Evolutionary conservation across 2,797 vertebrate genomes (phyloP).

Genomic region (Hippopotamyrus pictus): DNA sequence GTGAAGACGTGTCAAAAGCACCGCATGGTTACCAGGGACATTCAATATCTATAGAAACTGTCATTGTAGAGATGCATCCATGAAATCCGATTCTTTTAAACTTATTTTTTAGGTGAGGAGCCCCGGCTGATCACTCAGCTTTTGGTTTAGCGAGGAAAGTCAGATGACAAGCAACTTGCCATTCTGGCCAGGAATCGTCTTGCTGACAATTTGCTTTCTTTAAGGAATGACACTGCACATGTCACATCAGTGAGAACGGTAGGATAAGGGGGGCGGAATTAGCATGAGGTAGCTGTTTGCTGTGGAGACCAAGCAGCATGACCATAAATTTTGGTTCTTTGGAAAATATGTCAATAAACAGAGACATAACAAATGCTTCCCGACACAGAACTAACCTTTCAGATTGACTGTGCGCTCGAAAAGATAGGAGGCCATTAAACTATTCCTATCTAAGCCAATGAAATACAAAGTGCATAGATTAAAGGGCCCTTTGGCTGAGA

Average conservation of each 20-base stretch:
- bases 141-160: neutral
- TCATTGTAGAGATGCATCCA: neutral
- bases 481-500: neutral
- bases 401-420: neutral
- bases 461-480: neutral
- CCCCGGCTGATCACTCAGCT: neutral
- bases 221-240: neutral
- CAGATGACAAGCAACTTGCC: neutral
- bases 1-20: neutral
- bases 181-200: neutral
- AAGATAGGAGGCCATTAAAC: neutral
- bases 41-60: neutral
- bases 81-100: neutral
- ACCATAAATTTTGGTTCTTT: neutral
- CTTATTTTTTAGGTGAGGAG: neutral
- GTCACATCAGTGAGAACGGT: neutral
- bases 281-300: neutral
- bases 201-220: neutral
- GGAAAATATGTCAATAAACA: neutral
- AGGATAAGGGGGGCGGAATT: neutral
- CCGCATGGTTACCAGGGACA: neutral
- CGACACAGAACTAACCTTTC: neutral
- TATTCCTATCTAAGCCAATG: neutral
- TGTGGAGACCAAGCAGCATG: neutral
- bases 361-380: neutral